Evolutionary conservation across 2,888 invertebrate genomes (phyloP).

Genomic region (Oscheius sp.): DNA sequence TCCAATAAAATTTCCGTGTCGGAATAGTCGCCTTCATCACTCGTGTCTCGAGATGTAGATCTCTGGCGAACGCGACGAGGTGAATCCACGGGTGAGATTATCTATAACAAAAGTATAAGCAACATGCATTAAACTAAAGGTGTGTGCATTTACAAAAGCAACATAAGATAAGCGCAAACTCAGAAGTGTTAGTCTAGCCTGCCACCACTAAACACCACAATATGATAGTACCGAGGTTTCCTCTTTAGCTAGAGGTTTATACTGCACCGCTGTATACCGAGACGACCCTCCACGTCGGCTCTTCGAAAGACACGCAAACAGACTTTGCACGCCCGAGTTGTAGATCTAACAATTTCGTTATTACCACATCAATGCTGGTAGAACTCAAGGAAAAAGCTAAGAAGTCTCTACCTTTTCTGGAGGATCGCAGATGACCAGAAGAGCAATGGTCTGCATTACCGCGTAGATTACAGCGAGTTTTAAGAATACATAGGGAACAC

Average conservation of each 20-base stretch:
- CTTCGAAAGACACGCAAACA: background rate
- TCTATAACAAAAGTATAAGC: conserved; percentile 7
- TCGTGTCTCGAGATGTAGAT: conserved; percentile 4
- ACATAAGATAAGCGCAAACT: background rate
- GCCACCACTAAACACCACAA: conserved; percentile 17
- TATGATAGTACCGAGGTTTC: conserved; percentile 22
- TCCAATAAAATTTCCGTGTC: conserved; percentile 19
- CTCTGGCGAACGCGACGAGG: conserved; percentile 7
- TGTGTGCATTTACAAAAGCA: background rate
- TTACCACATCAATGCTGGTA: background rate
- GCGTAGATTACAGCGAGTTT: conserved; percentile 65
- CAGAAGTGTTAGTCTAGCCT: background rate
- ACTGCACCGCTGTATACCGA: conserved; percentile 29
- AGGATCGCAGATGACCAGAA: conserved; percentile 72
- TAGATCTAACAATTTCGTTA: conserved; percentile 14
- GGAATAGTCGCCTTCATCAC: background rate
- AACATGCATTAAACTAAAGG: background rate
- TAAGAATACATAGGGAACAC: conserved; percentile 65
- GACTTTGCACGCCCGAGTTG: conserved; percentile 25
- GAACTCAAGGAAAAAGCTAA: background rate
- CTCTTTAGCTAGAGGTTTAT: conserved; percentile 26
- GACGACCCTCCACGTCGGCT: conserved; percentile 13
- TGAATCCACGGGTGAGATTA: background rate
- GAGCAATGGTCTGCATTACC: conserved; percentile 67
- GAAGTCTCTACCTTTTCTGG: conserved; percentile 59